Conservation (phyloP, 2,888 invertebrate genomes). For the Drosophila gaucha region DNA sequence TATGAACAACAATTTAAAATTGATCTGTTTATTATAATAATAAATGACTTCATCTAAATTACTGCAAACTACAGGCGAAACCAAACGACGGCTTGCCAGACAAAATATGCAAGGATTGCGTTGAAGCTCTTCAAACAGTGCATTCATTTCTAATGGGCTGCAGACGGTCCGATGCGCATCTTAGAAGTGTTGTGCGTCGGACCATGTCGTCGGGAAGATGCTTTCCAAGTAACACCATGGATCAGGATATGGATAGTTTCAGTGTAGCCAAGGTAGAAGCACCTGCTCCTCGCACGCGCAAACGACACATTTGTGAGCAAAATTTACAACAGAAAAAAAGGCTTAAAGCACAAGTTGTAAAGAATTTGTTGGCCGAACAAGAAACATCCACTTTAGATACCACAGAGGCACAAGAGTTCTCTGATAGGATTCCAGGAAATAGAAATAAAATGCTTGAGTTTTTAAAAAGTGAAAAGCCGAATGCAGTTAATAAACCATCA, state of each 20-base stretch:
- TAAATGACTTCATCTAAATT: too few species aligned
- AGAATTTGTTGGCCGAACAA: background rate
- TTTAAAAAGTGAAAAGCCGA: background rate
- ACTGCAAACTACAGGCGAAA: conserved; percentile 53
- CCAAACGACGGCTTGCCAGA: conserved; percentile 76
- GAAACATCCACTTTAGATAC: background rate
- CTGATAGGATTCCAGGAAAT: background rate
- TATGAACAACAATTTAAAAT: conserved; percentile 21
- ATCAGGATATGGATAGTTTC: background rate
- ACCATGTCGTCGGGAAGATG: conserved; percentile 52
- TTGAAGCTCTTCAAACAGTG: conserved; percentile 28
- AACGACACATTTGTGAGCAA: conserved; percentile 3
- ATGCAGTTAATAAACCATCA: background rate
- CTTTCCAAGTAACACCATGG: conserved; percentile 12
- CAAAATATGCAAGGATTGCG: conserved; percentile 68
- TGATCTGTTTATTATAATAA: background rate
- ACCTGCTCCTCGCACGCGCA: background rate
- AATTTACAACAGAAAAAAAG: background rate
- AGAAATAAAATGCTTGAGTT: background rate
- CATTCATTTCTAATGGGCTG: conserved; percentile 52
- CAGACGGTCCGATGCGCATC: conserved; percentile 46
- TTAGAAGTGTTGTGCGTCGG: conserved; percentile 41
- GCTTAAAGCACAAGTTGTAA: background rate
- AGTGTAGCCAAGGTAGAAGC: background rate
- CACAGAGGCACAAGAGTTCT: background rate